A percentile compares a stretch with the other conserved stretches of the same genome.
Evolutionary conservation across 37 sponge, comb jelly and placozoan species (phyloP).

Genomic region (Sycon ciliatum): DNA sequence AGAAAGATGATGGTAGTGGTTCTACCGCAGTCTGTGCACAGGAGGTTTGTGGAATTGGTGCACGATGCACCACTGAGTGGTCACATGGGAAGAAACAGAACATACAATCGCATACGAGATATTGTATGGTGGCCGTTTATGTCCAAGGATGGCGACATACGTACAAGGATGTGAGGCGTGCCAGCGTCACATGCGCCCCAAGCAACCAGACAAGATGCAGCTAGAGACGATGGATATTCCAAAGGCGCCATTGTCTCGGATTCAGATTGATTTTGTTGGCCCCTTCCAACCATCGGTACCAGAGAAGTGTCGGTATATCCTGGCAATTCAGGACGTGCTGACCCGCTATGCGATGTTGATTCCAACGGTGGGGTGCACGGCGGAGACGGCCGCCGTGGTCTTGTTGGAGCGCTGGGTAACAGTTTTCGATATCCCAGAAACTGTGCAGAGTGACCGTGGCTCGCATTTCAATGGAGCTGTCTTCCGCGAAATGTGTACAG

Average conservation of each 20-base stretch:
- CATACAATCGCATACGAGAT: background rate
- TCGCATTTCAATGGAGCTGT: too few species aligned
- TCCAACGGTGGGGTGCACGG: background rate
- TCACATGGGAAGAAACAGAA: background rate
- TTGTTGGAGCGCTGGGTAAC: too few species aligned
- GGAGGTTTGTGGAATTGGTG: background rate
- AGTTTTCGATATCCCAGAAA: too few species aligned
- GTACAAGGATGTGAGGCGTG: background rate
- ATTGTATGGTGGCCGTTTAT: background rate
- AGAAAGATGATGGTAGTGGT: too few species aligned
- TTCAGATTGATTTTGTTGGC: background rate
- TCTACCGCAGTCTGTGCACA: background rate
- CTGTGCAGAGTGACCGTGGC: too few species aligned
- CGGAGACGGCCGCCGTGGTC: background rate
- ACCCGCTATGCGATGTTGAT: too few species aligned
- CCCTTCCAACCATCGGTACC: background rate
- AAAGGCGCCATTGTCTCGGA: background rate
- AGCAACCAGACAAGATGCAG: background rate
- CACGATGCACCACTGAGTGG: background rate
- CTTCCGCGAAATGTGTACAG: too few species aligned
- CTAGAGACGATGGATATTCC: background rate
- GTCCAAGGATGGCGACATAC: background rate
- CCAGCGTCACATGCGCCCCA: background rate
- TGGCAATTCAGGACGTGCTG: background rate
- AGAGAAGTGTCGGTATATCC: background rate